Base-by-base conservation (phyloP, 2,888 invertebrate genomes). In the Papilio gigon region DNA sequence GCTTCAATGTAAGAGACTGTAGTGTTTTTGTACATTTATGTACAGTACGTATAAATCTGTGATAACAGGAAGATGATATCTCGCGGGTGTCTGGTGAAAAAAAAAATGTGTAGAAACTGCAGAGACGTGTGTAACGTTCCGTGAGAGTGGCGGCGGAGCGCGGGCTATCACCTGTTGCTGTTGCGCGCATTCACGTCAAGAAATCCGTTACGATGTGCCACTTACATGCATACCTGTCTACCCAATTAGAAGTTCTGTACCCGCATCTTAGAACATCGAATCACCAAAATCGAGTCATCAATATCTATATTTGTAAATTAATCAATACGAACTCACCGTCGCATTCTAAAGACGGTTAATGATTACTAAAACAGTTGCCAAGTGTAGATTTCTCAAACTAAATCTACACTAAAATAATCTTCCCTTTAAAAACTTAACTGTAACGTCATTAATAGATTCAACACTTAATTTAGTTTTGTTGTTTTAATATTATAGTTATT, bases 71-170 rank as follows among this genome's bases (percentile, higher is more conserved):
- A 60, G 67, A 67, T 61, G 72, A 67, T 65, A 72, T 71, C 71
- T 71, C 70, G 71, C 58, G 61, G 66, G 71, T 73, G 72, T 74
- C n/a, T 75, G 75, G 76, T 78, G 73, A 77, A 74, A 76, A 76
- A 78, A 80, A 77, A 67, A 72, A 75, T 53, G 61, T 71, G 73
- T 82, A 78, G 77, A 80, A 80, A 81, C 81, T 79, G 76, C 74
- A 75, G 75, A 82, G 80, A 79, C 79, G 84, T 83, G 84, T 81
- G 78, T 85, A 86, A 76, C 85, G 88, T 87, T 85, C 85, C 87
- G 80, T 83, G 84, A 86, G 87, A 87, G 83, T 84, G 84, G 79
- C 79, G 80, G 71, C 79, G 80, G 76, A 22, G 47, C 47, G 47
- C 47, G 47, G 47, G 83, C 77, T 82, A 84, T 85, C 84, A 83